Conservation (phyloP, 1,140 invertebrate genomes). For the Pseudomyrmex dendroicus region DNA sequence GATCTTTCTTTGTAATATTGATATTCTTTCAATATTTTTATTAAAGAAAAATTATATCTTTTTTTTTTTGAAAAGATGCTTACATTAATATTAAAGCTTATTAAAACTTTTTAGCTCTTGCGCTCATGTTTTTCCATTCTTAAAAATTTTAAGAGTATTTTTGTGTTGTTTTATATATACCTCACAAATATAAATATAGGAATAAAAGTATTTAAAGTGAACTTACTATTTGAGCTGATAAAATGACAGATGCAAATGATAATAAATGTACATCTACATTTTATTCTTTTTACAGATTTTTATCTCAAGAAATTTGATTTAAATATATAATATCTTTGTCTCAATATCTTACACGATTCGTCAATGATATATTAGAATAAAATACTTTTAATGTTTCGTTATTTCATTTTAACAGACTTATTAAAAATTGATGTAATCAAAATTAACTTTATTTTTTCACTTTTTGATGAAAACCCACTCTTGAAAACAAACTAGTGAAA, state of each 20-base stretch:
- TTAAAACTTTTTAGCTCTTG: background rate
- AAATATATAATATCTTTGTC: background rate
- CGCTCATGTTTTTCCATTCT: no score
- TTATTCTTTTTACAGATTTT: background rate
- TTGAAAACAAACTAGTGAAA: slow-evolving; percentile 15
- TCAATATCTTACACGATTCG: no score
- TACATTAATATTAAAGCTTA: background rate
- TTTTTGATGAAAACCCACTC: background rate
- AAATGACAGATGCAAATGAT: slow-evolving; percentile 23
- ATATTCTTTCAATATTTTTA: slow-evolving; percentile 6
- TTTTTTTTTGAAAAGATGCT: background rate
- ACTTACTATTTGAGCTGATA: background rate
- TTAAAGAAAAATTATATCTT: background rate
- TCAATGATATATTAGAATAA: background rate
- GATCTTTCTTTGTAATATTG: background rate
- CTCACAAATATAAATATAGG: no score
- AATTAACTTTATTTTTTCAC: background rate
- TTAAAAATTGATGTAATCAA: no score
- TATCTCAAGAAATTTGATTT: background rate
- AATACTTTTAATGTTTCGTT: background rate
- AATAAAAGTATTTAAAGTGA: background rate
- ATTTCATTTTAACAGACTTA: no score
- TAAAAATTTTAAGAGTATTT: no score
- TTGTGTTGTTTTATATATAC: no score
- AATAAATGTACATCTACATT: slow-evolving; percentile 12